Evolutionary conservation across 2,113 vertebrate species (phyloP).

Genomic region (Holacanthus passer): DNA sequence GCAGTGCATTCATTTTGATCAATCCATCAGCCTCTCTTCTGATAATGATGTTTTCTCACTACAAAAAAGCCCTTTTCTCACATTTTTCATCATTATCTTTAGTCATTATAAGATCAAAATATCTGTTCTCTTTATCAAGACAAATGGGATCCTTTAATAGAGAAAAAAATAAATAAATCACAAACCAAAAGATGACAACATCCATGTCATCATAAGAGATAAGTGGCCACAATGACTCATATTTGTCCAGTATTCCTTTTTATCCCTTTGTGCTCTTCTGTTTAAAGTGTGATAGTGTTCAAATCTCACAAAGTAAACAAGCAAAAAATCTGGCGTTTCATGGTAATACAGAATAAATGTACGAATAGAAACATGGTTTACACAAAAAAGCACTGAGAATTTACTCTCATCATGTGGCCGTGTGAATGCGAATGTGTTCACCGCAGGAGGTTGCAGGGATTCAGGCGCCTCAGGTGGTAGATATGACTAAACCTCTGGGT

Average conservation of each 20-base stretch:
- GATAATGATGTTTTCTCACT: background rate
- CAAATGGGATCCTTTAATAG: background rate
- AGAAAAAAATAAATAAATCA: background rate
- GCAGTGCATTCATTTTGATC: slow-evolving; percentile 1
- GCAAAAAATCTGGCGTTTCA: slow-evolving; percentile 23
- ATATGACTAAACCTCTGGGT: slow-evolving; percentile 31
- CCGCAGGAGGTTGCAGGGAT: slow-evolving; percentile 36
- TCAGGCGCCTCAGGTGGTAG: slow-evolving; percentile 36
- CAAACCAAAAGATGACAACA: background rate
- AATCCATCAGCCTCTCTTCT: slow-evolving; percentile 17
- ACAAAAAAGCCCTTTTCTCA: background rate
- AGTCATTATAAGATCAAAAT: background rate
- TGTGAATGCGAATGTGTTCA: slow-evolving; percentile 52
- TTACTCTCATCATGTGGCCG: slow-evolving; percentile 44
- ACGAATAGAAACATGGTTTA: slow-evolving; percentile 14
- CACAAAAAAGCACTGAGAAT: slow-evolving; percentile 11
- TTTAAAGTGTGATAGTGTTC: slow-evolving; percentile 27
- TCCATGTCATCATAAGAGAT: background rate
- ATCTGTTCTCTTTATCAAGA: background rate
- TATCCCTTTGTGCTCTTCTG: background rate
- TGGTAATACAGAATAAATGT: background rate
- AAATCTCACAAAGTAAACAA: slow-evolving; percentile 36
- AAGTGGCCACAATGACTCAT: background rate
- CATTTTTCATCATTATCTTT: background rate
- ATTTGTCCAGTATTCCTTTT: slow-evolving; percentile 22